phyloP scores from a whole-genome alignment of 2,888 invertebrate species.

The Quadroppia sp. region DNA sequence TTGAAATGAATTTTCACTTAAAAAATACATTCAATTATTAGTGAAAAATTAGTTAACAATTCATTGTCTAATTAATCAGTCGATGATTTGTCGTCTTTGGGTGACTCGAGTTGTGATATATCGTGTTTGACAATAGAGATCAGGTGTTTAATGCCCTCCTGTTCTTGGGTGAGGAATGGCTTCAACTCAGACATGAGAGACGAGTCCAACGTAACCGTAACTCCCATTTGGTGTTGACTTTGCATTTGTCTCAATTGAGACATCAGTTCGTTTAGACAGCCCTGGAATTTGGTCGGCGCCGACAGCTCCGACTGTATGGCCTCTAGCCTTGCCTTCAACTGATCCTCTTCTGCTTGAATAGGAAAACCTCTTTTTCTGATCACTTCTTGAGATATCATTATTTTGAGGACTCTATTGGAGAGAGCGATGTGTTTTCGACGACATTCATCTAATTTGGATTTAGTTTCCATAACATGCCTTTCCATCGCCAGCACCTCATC shows the following conservation, averaged over 20 bases:
- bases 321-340: conserved; percentile 77
- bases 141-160: conserved; percentile 70
- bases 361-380: conserved; percentile 81
- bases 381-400: conserved; percentile 80
- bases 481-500: conserved; percentile 72
- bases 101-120: background rate
- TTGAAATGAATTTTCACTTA: background rate
- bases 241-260: conserved; percentile 65
- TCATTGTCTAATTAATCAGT: background rate
- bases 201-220: conserved; percentile 68
- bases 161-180: conserved; percentile 76
- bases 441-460: conserved; percentile 74
- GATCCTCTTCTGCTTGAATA: conserved; percentile 83
- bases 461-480: conserved; percentile 72
- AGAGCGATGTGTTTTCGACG: conserved; percentile 74
- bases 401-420: conserved; percentile 76
- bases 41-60: background rate
- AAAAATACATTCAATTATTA: background rate
- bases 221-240: conserved; percentile 50
- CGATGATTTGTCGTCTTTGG: background rate
- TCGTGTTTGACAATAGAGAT: conserved; percentile 26
- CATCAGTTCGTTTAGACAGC: conserved; percentile 81
- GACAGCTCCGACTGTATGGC: conserved; percentile 79
- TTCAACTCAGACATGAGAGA: conserved; percentile 60
- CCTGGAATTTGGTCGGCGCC: conserved; percentile 87